phyloP scores from a whole-genome alignment of 2,113 vertebrate species.

The Apeltes quadracus region DNA sequence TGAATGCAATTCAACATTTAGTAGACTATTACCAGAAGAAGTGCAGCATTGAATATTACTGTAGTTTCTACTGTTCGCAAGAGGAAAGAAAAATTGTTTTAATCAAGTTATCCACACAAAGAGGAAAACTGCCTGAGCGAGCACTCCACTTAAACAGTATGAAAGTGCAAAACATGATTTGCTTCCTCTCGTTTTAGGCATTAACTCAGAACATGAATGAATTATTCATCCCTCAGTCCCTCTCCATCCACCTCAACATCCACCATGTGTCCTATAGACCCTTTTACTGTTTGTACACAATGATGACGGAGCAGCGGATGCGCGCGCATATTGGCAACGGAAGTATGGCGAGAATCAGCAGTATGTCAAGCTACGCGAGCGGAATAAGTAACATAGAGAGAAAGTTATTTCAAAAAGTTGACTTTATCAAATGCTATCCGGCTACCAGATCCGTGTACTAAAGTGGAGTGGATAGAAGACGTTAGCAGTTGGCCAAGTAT shows the following conservation, averaged over 20 bases:
- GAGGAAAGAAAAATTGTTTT: background rate
- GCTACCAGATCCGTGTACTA: too few species aligned
- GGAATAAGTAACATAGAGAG: too few species aligned
- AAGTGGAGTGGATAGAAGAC: too few species aligned
- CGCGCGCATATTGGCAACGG: too few species aligned
- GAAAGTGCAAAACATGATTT: conserved; percentile 17
- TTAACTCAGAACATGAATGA: conserved; percentile 44
- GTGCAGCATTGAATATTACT: background rate
- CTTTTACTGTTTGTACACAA: too few species aligned
- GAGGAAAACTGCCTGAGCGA: conserved; percentile 35
- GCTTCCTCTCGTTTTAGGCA: conserved; percentile 31
- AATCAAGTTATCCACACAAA: conserved; percentile 29
- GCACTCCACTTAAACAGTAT: conserved; percentile 34
- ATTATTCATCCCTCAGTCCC: conserved; percentile 29
- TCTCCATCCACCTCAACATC: background rate
- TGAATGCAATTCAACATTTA: background rate
- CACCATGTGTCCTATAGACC: background rate
- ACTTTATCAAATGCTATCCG: too few species aligned
- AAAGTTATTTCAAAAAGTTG: too few species aligned
- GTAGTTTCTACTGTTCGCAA: background rate
- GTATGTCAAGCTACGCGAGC: too few species aligned
- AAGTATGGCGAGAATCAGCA: too few species aligned
- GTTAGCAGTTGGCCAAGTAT: too few species aligned
- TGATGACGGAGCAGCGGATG: too few species aligned
- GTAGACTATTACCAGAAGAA: background rate